Evolutionary conservation across 2,113 vertebrate genomes (phyloP), one percentile per base, ranked within the genome.

Genomic region (Crotalus viridis): DNA sequence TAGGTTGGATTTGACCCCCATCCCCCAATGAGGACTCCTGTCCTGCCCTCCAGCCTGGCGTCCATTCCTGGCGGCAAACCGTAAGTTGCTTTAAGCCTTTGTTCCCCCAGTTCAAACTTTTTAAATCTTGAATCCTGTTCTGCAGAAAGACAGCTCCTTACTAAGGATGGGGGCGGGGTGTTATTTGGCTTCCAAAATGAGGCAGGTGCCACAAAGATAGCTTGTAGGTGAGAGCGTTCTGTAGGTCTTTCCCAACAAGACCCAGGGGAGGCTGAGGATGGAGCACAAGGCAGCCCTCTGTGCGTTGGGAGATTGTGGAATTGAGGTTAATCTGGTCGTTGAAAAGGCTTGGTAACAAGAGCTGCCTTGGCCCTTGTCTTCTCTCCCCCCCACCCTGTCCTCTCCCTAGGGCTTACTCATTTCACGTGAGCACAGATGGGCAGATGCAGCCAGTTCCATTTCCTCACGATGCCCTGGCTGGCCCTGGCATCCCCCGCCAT

Each of bases 371-470:
- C 21, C 56, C 56, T 57, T 57, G 19, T 57, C 19, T 33, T 33
- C 28, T 74, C 69, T 74, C 5, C 1, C 86, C 2, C 12, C 8
- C 4, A 0, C 48, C 5, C 86, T 1, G 8, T 43, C 39, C 56
- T 21, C 2, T 93, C 24, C 55, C 22, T 97, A 99, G 99, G 69
- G 99, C 99, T 0, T 99, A 99, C 97, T 99, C 99, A 5, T 99
- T 99, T 95, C 99, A 99, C 0, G 99, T 99, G 46, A 99, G 99
- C 0, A 99, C 99, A 0, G 99, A 99, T 0, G 99, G 99, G 89
- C 99, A 99, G 98, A 99, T 99, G 98, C 99, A 99, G 97, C 99
- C 99, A 0, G 99, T 99, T 93, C 99, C 99, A 28, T 99, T 99
- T 86, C 99, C 99, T 64, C 99, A 99, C 10, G 99, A 99, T 0